Base-by-base conservation (phyloP, 2,888 invertebrate species). In the Podabrus alpinus region DNA sequence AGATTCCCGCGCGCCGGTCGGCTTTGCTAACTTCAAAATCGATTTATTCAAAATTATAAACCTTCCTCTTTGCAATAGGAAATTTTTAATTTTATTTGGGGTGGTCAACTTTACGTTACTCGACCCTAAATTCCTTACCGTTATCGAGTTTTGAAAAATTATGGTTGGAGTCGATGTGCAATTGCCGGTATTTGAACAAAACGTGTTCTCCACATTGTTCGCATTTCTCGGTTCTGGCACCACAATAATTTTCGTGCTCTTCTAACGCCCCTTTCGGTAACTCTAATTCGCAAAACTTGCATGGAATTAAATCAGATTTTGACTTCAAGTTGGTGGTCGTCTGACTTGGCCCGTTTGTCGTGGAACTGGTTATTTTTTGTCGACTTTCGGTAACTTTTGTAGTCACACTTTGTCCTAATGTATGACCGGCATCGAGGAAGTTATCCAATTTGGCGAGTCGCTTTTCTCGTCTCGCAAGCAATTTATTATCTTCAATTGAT, bases 201-300 rank as follows among this genome's bases (percentile, higher is more conserved):
- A 94, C 91, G 83, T 91, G 90, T 86, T 92, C 92, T 24, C 89
- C 89, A 86, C 94, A 94, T 59, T 91, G 91, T 2, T 88, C 83
- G 85, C 94, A 94, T 80, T 89, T 90, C 83, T 94, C 91, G 0
- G 94, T 94, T 78, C 94, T 89, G 67, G 91, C 90, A 0, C 94
- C 94, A 87, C 94, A 94, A 86, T 93, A 93, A 71, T 89, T 89
- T 84, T 91, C 90, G 85, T 94, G 94, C 0, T 89, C 88, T 0
- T 89, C 89, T 78, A 93, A 84, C 13, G 91, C 91, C 73, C 88
- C 86, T 1, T 91, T 90, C 0, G 91, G 89, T 29, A 93, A 85
- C 79, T 93, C 92, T 75, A 94, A 84, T 78, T 92, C 91, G 84
- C 94, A 94, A 85, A 87, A 93, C 85, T 89, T 88, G 88, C 94